phyloP scores from a whole-genome alignment of 2,797 vertebrate species.

The Lepilemur septentrionalis region DNA sequence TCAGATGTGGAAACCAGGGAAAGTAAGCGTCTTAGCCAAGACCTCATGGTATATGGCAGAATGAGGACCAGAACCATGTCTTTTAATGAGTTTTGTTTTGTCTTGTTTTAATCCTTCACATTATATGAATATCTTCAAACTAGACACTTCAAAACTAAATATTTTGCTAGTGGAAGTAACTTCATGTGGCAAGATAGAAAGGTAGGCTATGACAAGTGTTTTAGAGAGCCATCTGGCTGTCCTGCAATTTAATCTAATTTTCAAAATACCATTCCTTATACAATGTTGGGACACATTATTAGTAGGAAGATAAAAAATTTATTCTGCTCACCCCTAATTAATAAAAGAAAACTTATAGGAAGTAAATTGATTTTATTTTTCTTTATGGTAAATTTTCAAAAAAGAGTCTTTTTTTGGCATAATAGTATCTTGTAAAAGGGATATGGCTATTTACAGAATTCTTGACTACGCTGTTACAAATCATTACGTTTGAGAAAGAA shows the following conservation, averaged over 20 bases:
- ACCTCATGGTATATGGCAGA: neutral
- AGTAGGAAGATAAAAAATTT: neutral
- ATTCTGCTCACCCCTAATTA: neutral
- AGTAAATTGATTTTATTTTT: conserved; percentile 15
- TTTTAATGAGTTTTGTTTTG: conserved; percentile 5
- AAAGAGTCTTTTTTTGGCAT: neutral
- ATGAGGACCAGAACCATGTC: neutral
- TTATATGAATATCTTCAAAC: neutral
- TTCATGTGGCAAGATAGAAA: neutral
- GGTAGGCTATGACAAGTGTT: neutral
- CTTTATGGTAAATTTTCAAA: neutral
- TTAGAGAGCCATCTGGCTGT: neutral
- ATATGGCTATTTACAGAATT: neutral
- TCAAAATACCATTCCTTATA: neutral
- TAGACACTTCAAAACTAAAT: neutral
- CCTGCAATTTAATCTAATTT: conserved; percentile 4
- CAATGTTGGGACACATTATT: neutral
- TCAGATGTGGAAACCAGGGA: neutral
- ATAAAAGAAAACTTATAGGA: neutral
- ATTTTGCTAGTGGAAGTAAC: neutral
- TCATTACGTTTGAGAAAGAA: conserved; percentile 1
- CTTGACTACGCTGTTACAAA: neutral
- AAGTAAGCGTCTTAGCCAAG: neutral
- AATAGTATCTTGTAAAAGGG: neutral
- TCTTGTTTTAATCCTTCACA: neutral